Evolutionary conservation across 1,140 invertebrate species (phyloP), one percentile per base, ranked within the genome.

Genomic region (Ips nitidus): DNA sequence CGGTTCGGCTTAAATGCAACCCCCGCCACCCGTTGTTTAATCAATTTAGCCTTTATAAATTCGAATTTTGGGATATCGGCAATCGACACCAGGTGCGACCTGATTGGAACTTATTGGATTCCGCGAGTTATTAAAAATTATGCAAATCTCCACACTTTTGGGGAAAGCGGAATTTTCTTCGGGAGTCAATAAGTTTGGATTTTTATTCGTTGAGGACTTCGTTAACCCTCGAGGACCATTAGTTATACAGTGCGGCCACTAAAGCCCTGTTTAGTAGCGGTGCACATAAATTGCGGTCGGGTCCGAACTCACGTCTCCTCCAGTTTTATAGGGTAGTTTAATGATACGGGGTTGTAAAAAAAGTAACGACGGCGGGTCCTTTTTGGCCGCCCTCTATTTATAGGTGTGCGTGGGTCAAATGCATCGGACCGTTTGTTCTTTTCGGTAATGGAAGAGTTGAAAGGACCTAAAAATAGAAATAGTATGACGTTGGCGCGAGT

Each of bases 311-410:
- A 71, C 55, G 56, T n/a, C 58, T 52, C 41, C 52, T 40, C 62
- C 42, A 55, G 62, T 45, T 71, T 71, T 71, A 71, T 68, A 61
- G 58, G 57, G 60, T 52, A 41, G 70, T 71, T 68, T 62, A 71
- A 71, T 66, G 55, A 67, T 59, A 67, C 41, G 56, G 60, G 47
- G 45, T 61, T 63, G 69, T 22, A 22, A 22, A 22, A 22, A 22
- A 22, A 22, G 22, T 22, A 22, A 22, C 22, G 22, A 22, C 22
- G 22, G 22, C 22, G 22, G 22, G 22, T 22, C 22, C 22, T 22
- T 22, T 22, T 22, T 22, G 22, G 22, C 22, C 22, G 22, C 22
- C 22, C 22, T 22, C 22, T 22, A 22, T 22, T 22, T 22, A 22
- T 22, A 22, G 22, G 22, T 22, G 22, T 22, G 22, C 22, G 22